phyloP scores from a whole-genome alignment of 2,888 invertebrate genomes.

The Eutolmus rufibarbis region DNA sequence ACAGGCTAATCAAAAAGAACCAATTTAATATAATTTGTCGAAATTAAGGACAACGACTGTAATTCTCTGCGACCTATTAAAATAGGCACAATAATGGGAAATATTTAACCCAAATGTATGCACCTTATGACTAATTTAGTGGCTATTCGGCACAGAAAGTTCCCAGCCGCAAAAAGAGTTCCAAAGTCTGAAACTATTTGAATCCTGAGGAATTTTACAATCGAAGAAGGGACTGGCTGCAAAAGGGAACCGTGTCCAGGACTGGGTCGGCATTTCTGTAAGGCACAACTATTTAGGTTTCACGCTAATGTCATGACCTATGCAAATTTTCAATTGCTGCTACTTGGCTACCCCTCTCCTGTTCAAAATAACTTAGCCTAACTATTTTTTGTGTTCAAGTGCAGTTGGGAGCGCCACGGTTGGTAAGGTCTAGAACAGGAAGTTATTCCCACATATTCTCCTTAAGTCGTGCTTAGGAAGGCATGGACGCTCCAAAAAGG shows the following conservation, averaged over 20 bases:
- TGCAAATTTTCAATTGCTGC: conserved; percentile 1
- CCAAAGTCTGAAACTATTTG: background rate
- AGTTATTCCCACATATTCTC: background rate
- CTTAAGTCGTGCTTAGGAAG: background rate
- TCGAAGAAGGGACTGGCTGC: background rate
- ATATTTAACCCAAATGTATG: background rate
- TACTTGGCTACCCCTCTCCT: background rate
- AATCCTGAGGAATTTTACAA: background rate
- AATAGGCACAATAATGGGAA: background rate
- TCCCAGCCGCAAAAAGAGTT: background rate
- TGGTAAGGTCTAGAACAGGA: conserved; percentile 38
- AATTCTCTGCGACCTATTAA: background rate
- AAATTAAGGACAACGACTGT: background rate
- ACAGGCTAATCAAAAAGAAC: background rate
- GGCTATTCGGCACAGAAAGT: background rate
- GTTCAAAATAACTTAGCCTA: background rate
- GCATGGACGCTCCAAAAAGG: background rate
- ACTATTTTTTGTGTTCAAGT: conserved; percentile 40
- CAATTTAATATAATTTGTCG: background rate
- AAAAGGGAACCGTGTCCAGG: background rate
- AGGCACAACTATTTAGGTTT: background rate
- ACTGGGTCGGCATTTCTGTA: background rate
- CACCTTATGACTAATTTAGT: background rate
- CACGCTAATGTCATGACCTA: conserved; percentile 30
- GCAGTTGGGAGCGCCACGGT: conserved; percentile 49